Percentiles rank a stretch among this genome's conserved stretches.
phyloP scores from a whole-genome alignment of 2,113 vertebrate genomes.

The Crotophaga sulcirostris region DNA sequence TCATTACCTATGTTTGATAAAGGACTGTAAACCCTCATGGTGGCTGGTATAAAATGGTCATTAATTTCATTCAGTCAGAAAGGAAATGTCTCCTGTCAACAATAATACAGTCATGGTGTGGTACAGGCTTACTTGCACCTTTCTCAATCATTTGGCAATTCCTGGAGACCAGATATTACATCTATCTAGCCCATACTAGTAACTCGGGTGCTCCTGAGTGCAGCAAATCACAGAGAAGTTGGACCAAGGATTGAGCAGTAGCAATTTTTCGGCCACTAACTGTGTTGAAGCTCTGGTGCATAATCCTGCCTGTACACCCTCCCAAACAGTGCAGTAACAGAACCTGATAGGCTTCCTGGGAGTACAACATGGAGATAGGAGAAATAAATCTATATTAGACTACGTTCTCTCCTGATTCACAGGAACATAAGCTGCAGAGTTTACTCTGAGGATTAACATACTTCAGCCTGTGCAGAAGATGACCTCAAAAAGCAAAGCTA shows the following conservation, averaged over 20 bases:
- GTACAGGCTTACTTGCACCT: background rate
- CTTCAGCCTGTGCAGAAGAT: background rate
- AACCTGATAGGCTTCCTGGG: background rate
- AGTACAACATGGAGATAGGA: background rate
- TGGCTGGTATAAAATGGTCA: conserved; percentile 19
- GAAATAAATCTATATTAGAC: background rate
- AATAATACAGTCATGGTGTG: background rate
- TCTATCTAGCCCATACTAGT: background rate
- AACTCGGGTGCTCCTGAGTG: background rate
- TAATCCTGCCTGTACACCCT: background rate
- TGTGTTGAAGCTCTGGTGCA: background rate
- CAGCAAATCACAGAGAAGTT: background rate
- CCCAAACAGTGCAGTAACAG: background rate
- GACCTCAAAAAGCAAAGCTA: background rate
- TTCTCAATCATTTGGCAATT: background rate
- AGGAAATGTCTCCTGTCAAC: background rate
- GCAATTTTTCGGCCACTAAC: background rate
- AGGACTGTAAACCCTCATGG: conserved; percentile 3
- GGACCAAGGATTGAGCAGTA: background rate
- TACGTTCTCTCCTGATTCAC: background rate
- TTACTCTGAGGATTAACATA: conserved; percentile 28
- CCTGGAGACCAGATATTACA: background rate
- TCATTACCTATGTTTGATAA: background rate
- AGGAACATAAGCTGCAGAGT: background rate
- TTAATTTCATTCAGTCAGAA: conserved; percentile 57